These are phyloP conservation scores for Perdita meconis DNA, from an alignment of 2,888 invertebrate species.

Conservation along the genomic window DNA sequence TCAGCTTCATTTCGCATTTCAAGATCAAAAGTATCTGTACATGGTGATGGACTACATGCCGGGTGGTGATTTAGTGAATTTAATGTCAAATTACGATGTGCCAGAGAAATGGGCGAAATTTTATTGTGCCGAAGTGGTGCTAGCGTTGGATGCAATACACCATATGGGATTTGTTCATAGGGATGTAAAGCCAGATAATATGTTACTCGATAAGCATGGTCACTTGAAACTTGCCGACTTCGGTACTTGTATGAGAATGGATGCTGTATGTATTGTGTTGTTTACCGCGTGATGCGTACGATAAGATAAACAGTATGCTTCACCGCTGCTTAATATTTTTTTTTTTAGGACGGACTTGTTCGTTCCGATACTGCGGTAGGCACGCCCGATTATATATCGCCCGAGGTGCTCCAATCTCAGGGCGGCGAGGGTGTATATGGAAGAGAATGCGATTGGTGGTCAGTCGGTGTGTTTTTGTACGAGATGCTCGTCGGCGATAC, in stretches of 20 bases:
- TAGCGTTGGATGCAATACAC: conserved; percentile 99
- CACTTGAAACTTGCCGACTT: conserved; percentile 99
- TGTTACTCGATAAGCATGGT: conserved; percentile 97
- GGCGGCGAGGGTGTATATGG: conserved; percentile 98
- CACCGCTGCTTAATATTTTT: conserved; percentile 48
- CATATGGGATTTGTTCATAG: conserved; percentile 98
- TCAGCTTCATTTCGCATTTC: conserved; percentile 99
- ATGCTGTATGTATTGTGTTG: conserved; percentile 87
- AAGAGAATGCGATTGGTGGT: conserved; percentile 99
- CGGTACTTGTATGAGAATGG: conserved; percentile 99
- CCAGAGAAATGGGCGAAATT: conserved; percentile 99
- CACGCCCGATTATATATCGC: conserved; percentile 99
- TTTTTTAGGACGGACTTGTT: conserved; percentile 93
- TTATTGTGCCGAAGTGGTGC: conserved; percentile 98
- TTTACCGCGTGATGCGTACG: too few relatives aligned
- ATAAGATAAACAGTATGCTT: too few relatives aligned
- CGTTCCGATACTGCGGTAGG: conserved; percentile 99
- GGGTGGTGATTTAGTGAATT: conserved; percentile 98
- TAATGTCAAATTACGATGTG: conserved; percentile 99
- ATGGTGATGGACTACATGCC: conserved; percentile 99
- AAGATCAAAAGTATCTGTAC: conserved; percentile 98
- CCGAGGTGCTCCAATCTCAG: conserved; percentile 98
- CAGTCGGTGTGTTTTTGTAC: conserved; percentile 98
- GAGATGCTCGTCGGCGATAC: conserved; percentile 99
- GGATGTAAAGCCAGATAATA: conserved; percentile 99